These are phyloP conservation scores for Paracentrotus lividus DNA, from an alignment of 53 echinoderm and acorn worm species.

Conservation along the genomic window DNA sequence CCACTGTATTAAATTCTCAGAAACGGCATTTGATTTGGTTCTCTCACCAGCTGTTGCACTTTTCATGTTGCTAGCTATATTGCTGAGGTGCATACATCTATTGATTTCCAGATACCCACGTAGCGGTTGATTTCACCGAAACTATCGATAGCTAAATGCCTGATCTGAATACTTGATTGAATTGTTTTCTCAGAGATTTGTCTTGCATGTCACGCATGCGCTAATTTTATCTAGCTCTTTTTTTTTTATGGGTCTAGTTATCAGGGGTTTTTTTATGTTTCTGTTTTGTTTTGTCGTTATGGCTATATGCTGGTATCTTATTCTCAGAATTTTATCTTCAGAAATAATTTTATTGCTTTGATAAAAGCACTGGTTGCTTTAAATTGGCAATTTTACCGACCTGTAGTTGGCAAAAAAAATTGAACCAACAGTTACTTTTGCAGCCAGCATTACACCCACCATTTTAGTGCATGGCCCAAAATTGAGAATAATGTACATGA, in stretches of 20 bases:
- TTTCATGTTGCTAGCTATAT: neutral
- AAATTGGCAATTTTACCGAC: too few relatives aligned
- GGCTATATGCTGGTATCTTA: neutral
- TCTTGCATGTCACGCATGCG: neutral
- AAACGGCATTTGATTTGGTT: neutral
- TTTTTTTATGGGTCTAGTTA: neutral
- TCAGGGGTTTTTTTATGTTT: neutral
- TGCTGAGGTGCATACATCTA: neutral
- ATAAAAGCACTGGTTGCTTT: too few relatives aligned
- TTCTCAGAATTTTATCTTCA: neutral
- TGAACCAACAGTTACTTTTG: too few relatives aligned
- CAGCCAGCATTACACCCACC: too few relatives aligned
- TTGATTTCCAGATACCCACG: neutral
- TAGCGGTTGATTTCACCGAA: neutral
- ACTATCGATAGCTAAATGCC: neutral
- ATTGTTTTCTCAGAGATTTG: neutral
- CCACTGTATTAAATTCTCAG: neutral
- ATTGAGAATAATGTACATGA: too few relatives aligned
- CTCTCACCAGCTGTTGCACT: slow-evolving; percentile 12
- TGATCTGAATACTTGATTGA: neutral
- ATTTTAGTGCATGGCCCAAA: too few relatives aligned
- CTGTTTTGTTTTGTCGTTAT: neutral
- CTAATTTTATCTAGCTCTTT: neutral
- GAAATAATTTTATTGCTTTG: too few relatives aligned
- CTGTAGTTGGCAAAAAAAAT: too few relatives aligned